Conservation (phyloP, 2,888 invertebrate species). For the Himalopsyche kuldschensis region DNA sequence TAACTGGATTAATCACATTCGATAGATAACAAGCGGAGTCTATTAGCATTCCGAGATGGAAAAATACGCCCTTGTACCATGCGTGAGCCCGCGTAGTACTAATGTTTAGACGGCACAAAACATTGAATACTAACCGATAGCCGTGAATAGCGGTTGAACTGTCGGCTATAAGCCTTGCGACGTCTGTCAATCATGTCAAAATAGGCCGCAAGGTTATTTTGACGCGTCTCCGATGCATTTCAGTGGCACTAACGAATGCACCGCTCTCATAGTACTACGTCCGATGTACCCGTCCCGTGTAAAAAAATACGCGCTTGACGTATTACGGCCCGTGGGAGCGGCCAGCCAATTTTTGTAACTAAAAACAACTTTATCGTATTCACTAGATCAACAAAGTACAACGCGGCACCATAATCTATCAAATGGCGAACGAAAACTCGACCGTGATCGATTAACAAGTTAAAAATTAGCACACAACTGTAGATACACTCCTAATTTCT, state of each 20-base stretch:
- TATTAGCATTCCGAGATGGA: slow-evolving; percentile 1
- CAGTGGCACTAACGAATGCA: slow-evolving; percentile 16
- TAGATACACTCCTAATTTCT: slow-evolving; percentile 22
- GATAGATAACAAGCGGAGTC: slow-evolving; percentile 15
- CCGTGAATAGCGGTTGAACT: slow-evolving; percentile 20
- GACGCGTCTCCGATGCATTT: slow-evolving; percentile 26
- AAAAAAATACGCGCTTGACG: slow-evolving; percentile 34
- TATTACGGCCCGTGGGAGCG: slow-evolving; percentile 32
- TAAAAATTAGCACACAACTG: slow-evolving; percentile 27
- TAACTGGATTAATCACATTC: slow-evolving; percentile 11
- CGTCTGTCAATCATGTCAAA: slow-evolving; percentile 32
- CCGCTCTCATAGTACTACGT: slow-evolving; percentile 22
- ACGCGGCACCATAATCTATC: background rate
- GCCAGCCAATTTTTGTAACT: slow-evolving; percentile 10
- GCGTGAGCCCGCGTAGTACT: slow-evolving; percentile 8
- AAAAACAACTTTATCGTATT: slow-evolving; percentile 7
- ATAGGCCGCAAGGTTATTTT: slow-evolving; percentile 16
- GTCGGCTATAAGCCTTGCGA: slow-evolving; percentile 19
- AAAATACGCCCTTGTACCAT: slow-evolving; percentile 29
- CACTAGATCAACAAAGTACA: slow-evolving; percentile 1
- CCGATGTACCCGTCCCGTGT: slow-evolving; percentile 24
- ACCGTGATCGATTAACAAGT: slow-evolving; percentile 30
- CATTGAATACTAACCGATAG: slow-evolving; percentile 25
- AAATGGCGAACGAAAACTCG: slow-evolving; percentile 3
- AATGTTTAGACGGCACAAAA: slow-evolving; percentile 12